Base-by-base conservation (phyloP, 2,113 vertebrate species). In the Deroptyus accipitrinus region DNA sequence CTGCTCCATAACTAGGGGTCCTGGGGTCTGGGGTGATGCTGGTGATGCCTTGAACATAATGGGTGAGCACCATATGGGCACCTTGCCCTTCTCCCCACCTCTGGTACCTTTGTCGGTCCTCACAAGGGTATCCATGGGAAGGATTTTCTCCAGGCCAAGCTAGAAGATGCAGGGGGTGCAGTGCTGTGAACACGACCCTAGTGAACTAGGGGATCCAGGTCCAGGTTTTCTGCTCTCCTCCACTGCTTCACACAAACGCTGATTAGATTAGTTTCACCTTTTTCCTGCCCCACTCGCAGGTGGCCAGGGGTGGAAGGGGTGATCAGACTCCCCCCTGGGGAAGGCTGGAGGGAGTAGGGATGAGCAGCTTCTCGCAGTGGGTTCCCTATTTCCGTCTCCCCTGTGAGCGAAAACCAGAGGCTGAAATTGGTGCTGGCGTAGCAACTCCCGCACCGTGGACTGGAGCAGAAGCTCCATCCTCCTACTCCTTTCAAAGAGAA, bases 181-280 rank as follows among this genome's bases (percentile, higher is more conserved):
- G 22, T 12, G 39, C 55, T 74, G 41, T 33, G 63, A 81, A n/a
- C 33, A 24, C 0, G 1, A 31, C 31, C 55, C 8, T 41, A 46
- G n/a, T 3, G 25, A 52, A 42, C 5, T 1, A 54, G 3, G 28
- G 39, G 89, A 88, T 92, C 68, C 85, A 81, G 85, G 48, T 63
- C 93, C 82, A 37, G 37, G 37, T 91, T 92, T 97, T 91, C 68
- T 68, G 69, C 57, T 79, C 35, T 77, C 77, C 59, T 63, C 27
- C 41, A 7, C 20, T 1, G 1, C 70, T 42, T 78, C 49, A 13
- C 69, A 74, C n/a, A 44, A 79, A 73, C 24, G 23, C 31, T 39
- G 92, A 74, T 95, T 72, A 62, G 87, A 94, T 90, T 84, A 73
- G 42, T 93, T 95, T 96, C 62, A 86, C 59, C 48, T 90, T 89